Conservation (phyloP, 2,888 invertebrate species). For the Coremacera marginata region DNA sequence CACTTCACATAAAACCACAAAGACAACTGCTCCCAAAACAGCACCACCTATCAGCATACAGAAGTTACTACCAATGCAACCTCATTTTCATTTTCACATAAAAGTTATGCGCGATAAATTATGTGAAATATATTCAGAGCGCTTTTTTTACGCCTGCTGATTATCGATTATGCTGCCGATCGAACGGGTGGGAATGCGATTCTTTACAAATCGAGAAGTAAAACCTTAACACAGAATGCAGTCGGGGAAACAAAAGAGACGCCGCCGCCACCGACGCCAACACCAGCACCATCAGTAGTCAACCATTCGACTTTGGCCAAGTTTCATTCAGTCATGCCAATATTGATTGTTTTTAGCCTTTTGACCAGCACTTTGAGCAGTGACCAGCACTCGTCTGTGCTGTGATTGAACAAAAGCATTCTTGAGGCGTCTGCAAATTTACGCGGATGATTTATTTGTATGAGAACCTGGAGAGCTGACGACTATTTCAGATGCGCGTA, state of each 20-base stretch:
- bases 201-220: neutral
- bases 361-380: conserved; percentile 9
- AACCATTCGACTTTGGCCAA: neutral
- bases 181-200: neutral
- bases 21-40: too few species aligned
- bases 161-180: conserved; percentile 31
- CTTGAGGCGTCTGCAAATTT: conserved; percentile 57
- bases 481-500: conserved; percentile 24
- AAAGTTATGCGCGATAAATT: conserved; percentile 31
- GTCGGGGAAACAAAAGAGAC: conserved; percentile 17
- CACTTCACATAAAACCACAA: too few species aligned
- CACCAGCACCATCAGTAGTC: conserved; percentile 12
- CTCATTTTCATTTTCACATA: conserved; percentile 22
- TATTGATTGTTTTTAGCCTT: conserved; percentile 36
- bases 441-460: conserved; percentile 64
- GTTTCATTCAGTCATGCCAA: conserved; percentile 15
- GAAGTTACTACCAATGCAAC: neutral
- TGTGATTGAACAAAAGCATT: conserved; percentile 57
- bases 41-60: too few species aligned
- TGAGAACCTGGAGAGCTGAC: conserved; percentile 32
- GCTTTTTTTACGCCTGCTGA: conserved; percentile 27
- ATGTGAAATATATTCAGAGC: conserved; percentile 25
- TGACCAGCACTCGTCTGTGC: neutral
- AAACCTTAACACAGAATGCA: conserved; percentile 1
- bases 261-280: conserved; percentile 16